phyloP scores from a whole-genome alignment of 2,888 invertebrate species.

The Protodeltote pygarga region DNA sequence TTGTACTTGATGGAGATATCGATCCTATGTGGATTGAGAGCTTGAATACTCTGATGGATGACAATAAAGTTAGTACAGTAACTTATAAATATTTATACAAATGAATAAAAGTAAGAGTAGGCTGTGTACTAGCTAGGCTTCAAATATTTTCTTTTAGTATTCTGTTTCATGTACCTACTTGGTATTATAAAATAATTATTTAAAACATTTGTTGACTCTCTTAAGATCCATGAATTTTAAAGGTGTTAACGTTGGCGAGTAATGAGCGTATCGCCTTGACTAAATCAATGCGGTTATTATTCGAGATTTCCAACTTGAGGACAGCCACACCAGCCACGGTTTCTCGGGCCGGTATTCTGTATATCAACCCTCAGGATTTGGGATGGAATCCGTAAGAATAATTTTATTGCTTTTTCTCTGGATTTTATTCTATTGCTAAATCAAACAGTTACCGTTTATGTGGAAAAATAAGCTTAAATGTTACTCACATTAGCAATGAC shows the following conservation, averaged over 20 bases:
- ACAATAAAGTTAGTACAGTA: slow-evolving; percentile 91
- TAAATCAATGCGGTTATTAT: slow-evolving; percentile 95
- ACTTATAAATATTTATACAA: too few species aligned
- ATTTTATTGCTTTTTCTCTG: too few species aligned
- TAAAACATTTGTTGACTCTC: too few species aligned
- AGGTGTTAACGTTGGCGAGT: slow-evolving; percentile 96
- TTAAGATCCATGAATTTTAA: too few species aligned
- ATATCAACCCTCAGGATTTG: slow-evolving; percentile 97
- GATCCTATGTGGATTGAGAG: slow-evolving; percentile 99
- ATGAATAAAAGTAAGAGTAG: too few species aligned
- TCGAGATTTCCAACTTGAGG: slow-evolving; percentile 95
- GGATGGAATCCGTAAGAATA: slow-evolving; percentile 98
- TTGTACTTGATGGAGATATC: slow-evolving; percentile 97
- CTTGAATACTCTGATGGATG: slow-evolving; percentile 98
- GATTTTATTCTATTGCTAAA: too few species aligned
- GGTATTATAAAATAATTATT: not conserved
- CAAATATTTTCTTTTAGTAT: slow-evolving; percentile 1
- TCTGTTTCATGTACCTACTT: not conserved
- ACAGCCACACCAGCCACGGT: slow-evolving; percentile 98
- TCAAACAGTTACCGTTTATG: too few species aligned
- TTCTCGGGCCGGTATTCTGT: slow-evolving; percentile 97
- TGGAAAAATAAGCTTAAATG: too few species aligned
- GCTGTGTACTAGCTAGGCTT: too few species aligned
- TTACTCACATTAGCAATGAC: too few species aligned
- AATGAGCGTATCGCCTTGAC: slow-evolving; percentile 97